Evolutionary conservation across 2,888 invertebrate species (phyloP), one percentile per base, ranked within the genome.

Genomic region (Yponomeuta sedellus): DNA sequence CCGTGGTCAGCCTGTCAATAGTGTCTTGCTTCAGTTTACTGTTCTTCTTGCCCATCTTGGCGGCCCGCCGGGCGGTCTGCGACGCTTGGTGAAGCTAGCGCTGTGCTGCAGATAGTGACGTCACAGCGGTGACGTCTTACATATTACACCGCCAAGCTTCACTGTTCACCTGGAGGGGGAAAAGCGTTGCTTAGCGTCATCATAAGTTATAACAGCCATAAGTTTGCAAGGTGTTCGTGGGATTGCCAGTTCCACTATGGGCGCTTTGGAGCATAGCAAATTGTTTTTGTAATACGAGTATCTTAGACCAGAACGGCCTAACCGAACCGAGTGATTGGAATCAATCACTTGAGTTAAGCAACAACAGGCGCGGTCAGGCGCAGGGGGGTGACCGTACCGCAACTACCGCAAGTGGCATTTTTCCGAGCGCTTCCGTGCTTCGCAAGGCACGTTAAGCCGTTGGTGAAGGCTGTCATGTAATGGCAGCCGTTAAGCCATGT

Each of bases 21-120:
- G 97, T 97, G 85, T 98, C 98, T 87, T 97, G 96, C 94, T 97
- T 98, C 88, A 98, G 94, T 92, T 98, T 98, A 68, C 97, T 98
- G 83, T 97, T 97, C 91, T 97, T 97, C 94, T 98, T 98, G 80
- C 98, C 98, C 98, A 98, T 98, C 77, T 92, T 93, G 74, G 74
- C 74, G 77, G 68, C 59, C 68, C 63, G 40, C 44, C 59, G 22
- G 22, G 59, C 59, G 59, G 59, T 59, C 39, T 16, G 39, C 19
- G 19, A 39, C 12, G 34, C 62, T 34, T 8, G 34, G 34, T 19
- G 39, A 16, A 5, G 39, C 8, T 28, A 59, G 3, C 59, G 19
- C 62, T 62, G 19, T n/a, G 19, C 34, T 62, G 25, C 19, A 19
- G 34, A 10, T 28, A 40, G 39, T 34, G 62, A 70, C 68, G 78